phyloP scores from a whole-genome alignment of 2,888 invertebrate species.

The Tachina grossa region DNA sequence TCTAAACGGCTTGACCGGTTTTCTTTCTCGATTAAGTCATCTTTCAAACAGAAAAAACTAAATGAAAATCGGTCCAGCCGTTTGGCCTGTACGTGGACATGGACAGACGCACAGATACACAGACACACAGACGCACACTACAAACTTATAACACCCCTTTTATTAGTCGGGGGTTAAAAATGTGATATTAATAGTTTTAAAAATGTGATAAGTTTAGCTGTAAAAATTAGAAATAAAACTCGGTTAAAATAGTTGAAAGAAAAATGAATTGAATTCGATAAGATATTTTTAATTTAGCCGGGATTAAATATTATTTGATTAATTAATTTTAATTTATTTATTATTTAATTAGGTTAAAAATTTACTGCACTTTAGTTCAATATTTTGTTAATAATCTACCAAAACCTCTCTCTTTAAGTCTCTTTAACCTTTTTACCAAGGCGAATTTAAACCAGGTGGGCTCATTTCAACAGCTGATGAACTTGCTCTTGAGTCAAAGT shows the following conservation, averaged over 20 bases:
- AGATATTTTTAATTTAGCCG: constrained; percentile 9
- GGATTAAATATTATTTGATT: neutral
- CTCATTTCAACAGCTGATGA: too few species aligned
- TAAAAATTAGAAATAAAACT: constrained; percentile 3
- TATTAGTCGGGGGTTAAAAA: too few species aligned
- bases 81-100: too few species aligned
- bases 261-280: neutral
- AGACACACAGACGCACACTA: too few species aligned
- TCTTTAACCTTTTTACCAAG: constrained; percentile 51
- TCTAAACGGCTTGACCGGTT: too few species aligned
- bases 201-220: constrained; percentile 51
- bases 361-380: constrained; percentile 56
- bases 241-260: neutral
- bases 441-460: too few species aligned
- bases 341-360: constrained; percentile 30
- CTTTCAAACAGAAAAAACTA: too few species aligned
- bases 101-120: too few species aligned
- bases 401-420: constrained; percentile 32
- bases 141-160: too few species aligned
- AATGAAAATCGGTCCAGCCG: too few species aligned
- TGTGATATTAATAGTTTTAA: constrained; percentile 33
- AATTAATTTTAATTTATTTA: constrained; percentile 15
- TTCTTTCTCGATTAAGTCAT: too few species aligned
- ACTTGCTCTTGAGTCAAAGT: too few species aligned
- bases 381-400: constrained; percentile 50